These are phyloP conservation scores for Gandaritis pyraliata DNA, from an alignment of 2,888 invertebrate genomes.

Conservation along the genomic window DNA sequence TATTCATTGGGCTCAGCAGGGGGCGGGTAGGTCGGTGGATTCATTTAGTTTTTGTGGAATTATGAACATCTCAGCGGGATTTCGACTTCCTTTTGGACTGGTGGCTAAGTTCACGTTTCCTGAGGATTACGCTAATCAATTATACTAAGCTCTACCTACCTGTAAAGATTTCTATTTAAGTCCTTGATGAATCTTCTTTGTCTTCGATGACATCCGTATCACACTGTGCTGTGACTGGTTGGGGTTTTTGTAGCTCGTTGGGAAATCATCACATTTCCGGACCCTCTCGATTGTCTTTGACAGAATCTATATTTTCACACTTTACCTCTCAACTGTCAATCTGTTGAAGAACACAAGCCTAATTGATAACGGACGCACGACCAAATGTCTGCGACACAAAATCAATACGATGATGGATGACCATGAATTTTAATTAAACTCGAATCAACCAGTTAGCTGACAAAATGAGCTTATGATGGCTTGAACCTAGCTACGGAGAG, in stretches of 20 bases:
- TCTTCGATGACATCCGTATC: too few species aligned
- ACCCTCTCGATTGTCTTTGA: too few species aligned
- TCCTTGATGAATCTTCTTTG: too few species aligned
- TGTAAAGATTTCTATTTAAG: too few species aligned
- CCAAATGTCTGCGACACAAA: conserved; percentile 77
- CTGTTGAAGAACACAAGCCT: conserved; percentile 38
- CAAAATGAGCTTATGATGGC: conserved; percentile 78
- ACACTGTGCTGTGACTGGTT: too few species aligned
- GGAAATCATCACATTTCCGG: too few species aligned
- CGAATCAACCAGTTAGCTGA: conserved; percentile 74
- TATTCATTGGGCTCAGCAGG: conserved; percentile 70
- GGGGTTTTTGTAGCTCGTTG: too few species aligned
- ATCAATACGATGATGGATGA: conserved; percentile 81
- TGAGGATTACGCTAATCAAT: neutral
- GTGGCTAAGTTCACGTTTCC: neutral
- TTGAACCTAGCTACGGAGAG: conserved; percentile 18
- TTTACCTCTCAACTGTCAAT: neutral
- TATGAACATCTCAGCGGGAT: conserved; percentile 6
- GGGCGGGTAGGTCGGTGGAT: conserved; percentile 48
- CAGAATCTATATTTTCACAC: neutral
- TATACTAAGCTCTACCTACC: too few species aligned
- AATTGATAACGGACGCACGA: conserved; percentile 71
- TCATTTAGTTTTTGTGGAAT: conserved; percentile 3
- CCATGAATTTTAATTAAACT: conserved; percentile 79
- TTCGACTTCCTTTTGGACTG: neutral